phyloP scores from a whole-genome alignment of 1,140 invertebrate species.

The Calliphora vicina region DNA sequence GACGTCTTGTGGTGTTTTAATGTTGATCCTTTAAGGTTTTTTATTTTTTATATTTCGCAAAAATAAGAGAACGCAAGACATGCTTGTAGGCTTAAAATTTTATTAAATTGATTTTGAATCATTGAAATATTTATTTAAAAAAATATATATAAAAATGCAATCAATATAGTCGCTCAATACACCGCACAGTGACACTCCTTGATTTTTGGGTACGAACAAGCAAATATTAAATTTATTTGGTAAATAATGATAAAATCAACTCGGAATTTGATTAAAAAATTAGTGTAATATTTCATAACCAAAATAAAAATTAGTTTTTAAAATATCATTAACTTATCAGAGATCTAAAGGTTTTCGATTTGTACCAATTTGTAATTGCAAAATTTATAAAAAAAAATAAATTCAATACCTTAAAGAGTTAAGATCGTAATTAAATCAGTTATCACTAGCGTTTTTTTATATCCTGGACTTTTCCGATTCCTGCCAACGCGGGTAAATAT shows the following conservation, averaged over 20 bases:
- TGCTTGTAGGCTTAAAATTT: not conserved
- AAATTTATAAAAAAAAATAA: no score
- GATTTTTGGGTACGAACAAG: not conserved
- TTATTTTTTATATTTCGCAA: not conserved
- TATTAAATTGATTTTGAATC: constrained; percentile 14
- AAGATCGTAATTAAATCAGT: no score
- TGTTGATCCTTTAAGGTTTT: not conserved
- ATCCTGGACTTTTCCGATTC: no score
- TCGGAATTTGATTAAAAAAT: not conserved
- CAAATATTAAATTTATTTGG: no score
- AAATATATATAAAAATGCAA: not conserved
- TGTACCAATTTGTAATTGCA: no score
- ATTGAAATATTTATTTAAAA: not conserved
- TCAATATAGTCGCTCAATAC: not conserved
- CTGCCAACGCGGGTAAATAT: no score
- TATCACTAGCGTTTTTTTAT: no score
- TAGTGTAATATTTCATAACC: not conserved
- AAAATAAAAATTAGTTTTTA: not conserved
- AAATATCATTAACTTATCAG: no score
- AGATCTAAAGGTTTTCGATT: no score
- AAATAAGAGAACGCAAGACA: not conserved
- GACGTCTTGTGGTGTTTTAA: not conserved
- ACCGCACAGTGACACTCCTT: not conserved
- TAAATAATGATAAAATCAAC: not conserved
- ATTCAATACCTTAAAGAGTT: no score